phyloP scores from a whole-genome alignment of 2,797 vertebrate genomes.

The Caiman crocodilus region DNA sequence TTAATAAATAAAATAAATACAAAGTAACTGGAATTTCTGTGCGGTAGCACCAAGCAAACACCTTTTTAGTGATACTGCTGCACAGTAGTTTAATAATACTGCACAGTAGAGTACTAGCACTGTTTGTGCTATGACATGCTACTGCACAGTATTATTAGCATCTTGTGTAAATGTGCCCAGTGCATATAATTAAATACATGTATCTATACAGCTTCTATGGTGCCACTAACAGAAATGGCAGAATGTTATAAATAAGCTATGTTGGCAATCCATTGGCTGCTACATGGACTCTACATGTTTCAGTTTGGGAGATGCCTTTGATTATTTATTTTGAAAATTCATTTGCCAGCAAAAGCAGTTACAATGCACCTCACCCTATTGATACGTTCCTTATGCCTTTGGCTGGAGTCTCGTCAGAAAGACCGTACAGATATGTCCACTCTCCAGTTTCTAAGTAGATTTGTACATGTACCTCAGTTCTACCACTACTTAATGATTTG shows the following conservation, averaged over 20 bases:
- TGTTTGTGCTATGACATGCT: too few relatives aligned
- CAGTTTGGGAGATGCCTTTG: neutral
- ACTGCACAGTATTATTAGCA: too few relatives aligned
- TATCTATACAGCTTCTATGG: neutral
- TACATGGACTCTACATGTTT: neutral
- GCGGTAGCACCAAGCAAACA: too few relatives aligned
- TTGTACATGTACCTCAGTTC: neutral
- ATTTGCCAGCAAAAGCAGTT: neutral
- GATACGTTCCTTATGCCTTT: neutral
- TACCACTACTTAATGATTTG: neutral
- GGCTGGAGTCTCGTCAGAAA: neutral
- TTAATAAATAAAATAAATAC: too few relatives aligned
- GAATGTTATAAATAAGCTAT: neutral
- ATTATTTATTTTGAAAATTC: neutral
- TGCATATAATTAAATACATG: neutral
- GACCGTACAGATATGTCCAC: neutral
- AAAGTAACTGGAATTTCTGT: too few relatives aligned
- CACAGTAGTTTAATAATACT: too few relatives aligned
- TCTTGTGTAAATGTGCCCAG: too few relatives aligned
- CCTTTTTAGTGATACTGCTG: too few relatives aligned
- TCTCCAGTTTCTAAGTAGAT: neutral
- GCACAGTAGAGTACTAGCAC: too few relatives aligned
- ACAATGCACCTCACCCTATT: accelerated
- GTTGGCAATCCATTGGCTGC: neutral
- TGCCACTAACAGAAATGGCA: neutral